Base-by-base conservation (phyloP, 2,888 invertebrate genomes). In the Scaptomyza polygonia region DNA sequence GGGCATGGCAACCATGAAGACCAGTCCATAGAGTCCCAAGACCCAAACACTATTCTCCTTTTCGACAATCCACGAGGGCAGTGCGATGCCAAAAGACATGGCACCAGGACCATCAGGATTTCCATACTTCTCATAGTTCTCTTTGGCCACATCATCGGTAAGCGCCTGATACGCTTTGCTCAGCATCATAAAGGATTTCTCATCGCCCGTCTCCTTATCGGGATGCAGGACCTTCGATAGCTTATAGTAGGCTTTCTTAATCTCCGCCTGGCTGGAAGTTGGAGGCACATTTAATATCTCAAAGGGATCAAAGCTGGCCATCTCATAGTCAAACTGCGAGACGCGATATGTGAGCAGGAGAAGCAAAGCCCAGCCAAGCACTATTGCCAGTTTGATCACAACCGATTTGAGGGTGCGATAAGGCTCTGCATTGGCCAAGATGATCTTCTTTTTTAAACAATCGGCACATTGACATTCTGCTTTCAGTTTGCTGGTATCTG, bases 41-140 rank as follows among this genome's bases (percentile, higher is more conserved):
- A 98, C 99, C 98, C 98, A 99, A 25, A 99, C 95, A 78, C 99
- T 99, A 91, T 99, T 99, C 92, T 99, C 98, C 91, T 99, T 98
- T 90, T 99, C 99, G 9, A 99, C 98, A 91, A 99, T 98, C 99
- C 99, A 99, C 56, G 99, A 99, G 6, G 99, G 99, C 55, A 99
- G 92, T 7, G 99, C 99, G 90, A 99, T 99, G 63, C 99, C 99
- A 94, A 99, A 99, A 86, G 97, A 98, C 95, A 98, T 99, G 25
- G 98, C 99, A 72, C 98, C 99, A 0, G 99, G 99, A 3, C 99
- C 99, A 93, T 99, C 99, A 1, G 99, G 99, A 93, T 99, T 99
- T 21, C 99, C 99, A 94, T 99, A 98, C 91, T 97, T 97, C 90
- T 99, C 98, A 97, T 98, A 99, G 92, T 99, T 99, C 90, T 96